Percentiles rank a stretch among this genome's conserved stretches.
Conservation (phyloP, 1,140 invertebrate genomes). For the Drosophila serrata region DNA sequence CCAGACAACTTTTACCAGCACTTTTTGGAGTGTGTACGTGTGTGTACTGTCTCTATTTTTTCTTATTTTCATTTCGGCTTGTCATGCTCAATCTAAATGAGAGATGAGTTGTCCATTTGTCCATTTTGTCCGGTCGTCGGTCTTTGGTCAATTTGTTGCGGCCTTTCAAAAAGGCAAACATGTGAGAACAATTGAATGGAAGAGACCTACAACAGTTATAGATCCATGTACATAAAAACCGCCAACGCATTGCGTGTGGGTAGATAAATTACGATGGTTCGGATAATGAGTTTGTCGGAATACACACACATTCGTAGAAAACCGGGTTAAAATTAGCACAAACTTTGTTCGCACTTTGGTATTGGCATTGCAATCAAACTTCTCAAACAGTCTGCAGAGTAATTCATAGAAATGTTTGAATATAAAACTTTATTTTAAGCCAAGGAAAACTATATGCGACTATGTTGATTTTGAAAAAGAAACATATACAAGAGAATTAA, state of each 20-base stretch:
- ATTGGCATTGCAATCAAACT: constrained; percentile 2
- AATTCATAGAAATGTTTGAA: neutral
- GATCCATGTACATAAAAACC: too few species aligned
- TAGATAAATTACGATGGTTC: constrained; percentile 39
- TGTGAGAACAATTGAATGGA: constrained; percentile 61
- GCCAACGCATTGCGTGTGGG: constrained; percentile 41
- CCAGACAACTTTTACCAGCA: constrained; percentile 59
- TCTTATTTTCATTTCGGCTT: constrained; percentile 48
- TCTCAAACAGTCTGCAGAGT: neutral
- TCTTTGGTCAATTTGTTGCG: constrained; percentile 39
- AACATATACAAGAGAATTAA: neutral
- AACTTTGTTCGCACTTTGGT: constrained; percentile 2
- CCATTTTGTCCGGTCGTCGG: constrained; percentile 3
- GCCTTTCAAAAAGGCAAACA: constrained; percentile 38
- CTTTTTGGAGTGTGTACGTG: constrained; percentile 12
- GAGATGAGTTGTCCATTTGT: constrained; percentile 61
- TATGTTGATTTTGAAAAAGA: neutral
- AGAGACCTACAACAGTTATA: constrained; percentile 47
- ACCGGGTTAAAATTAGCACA: constrained; percentile 20
- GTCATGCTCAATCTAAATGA: constrained; percentile 66
- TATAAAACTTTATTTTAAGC: neutral
- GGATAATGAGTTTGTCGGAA: constrained; percentile 33
- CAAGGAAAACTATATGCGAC: neutral
- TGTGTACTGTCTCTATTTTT: constrained; percentile 17
- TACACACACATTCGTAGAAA: neutral